Evolutionary conservation across 1,140 invertebrate genomes (phyloP).

Genomic region (Neodiprion virginianus): DNA sequence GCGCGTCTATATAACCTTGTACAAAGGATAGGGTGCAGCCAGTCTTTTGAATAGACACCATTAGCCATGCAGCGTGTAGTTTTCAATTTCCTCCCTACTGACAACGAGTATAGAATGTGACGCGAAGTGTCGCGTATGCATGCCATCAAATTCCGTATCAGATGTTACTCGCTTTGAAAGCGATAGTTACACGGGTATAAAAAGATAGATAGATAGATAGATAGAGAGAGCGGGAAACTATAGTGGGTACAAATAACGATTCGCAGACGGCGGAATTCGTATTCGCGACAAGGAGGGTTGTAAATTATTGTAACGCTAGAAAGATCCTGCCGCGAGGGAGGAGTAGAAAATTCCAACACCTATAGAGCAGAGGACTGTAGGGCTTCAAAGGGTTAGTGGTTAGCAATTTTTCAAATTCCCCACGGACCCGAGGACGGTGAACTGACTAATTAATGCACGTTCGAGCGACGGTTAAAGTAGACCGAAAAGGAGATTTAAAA

Average conservation of each 20-base stretch:
- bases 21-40: not conserved
- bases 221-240: not conserved
- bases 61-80: not conserved
- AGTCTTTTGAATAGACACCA: not conserved
- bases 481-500: conserved; percentile 2
- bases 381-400: conserved; percentile 3
- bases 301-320: not conserved
- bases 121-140: not conserved
- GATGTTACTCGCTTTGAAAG: not conserved
- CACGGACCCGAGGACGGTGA: not conserved
- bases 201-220: not conserved
- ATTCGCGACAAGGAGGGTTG: not conserved
- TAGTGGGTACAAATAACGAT: not conserved
- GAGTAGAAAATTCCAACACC: not conserved
- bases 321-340: not conserved
- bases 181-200: not conserved
- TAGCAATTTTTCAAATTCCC: not conserved
- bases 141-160: not conserved
- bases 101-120: not conserved
- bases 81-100: not conserved
- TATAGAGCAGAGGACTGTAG: not conserved
- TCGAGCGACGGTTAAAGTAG: not conserved
- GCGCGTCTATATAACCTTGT: not conserved
- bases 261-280: not conserved
- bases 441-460: not conserved